Base-by-base conservation (phyloP, 1,140 invertebrate species). In the Zaprionus lachaisei region DNA sequence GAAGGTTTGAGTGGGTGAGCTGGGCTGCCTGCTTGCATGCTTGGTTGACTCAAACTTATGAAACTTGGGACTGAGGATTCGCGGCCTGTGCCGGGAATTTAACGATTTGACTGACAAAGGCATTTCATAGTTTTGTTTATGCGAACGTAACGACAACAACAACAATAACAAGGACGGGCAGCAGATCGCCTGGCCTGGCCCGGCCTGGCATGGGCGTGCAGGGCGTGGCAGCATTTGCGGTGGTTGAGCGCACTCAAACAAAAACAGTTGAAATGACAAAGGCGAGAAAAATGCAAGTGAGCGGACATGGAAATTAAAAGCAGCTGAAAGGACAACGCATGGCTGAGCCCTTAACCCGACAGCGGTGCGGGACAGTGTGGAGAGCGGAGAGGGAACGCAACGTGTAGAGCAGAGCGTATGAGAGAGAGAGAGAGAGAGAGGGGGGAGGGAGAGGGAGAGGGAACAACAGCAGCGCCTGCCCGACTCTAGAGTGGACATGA, bases 61-160 rank as follows among this genome's bases (percentile, higher is more conserved):
- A 74, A 86, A 85, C 67, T 81, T 81, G 41, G 64, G 64, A n/a
- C 54, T 37, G 56, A 63, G 67, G 72, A 75, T 69, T 54, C 60
- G 64, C 58, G 31, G 51, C 34, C 56, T 34, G 61, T 61, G 62
- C 78, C 77, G 56, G 62, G 78, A 86, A 74, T 83, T 90, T 77
- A 90, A 82, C 79, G 79, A 85, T 90, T 90, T 82, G 86, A 90
- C 77, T 82, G 81, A 85, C 85, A 90, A 90, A 90, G 80, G 72
- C 72, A 75, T 87, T 83, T 68, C 81, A 87, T 87, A 87, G 84
- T 87, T 87, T 87, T 83, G 78, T 83, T 86, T 80, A 82, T 83
- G 81, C 54, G 54, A 72, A 70, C 57, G 71, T 54, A 56, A 73
- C 68, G 44, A 61, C 41, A 67, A 67, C 17, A 73, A 44, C 20